phyloP scores from a whole-genome alignment of 2,797 vertebrate genomes.

The Podarcis siculus region DNA sequence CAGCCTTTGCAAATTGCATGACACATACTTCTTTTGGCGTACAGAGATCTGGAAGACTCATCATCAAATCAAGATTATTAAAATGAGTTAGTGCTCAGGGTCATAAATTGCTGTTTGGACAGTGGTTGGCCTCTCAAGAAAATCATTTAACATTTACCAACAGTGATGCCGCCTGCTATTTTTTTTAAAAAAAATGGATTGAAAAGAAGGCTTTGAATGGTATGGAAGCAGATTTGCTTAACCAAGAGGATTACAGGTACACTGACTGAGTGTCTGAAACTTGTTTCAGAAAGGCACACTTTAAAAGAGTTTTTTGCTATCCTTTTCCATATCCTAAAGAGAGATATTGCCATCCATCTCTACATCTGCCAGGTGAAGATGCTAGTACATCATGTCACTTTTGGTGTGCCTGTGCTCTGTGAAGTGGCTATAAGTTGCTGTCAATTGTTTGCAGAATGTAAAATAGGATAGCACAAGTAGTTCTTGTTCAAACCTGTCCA shows the following conservation, averaged over 20 bases:
- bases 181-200: background rate
- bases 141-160: background rate
- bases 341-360: background rate
- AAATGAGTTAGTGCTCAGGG: background rate
- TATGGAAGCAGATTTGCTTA: background rate
- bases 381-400: background rate
- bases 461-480: background rate
- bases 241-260: background rate
- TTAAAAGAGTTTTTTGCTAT: background rate
- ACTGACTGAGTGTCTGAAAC: background rate
- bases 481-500: background rate
- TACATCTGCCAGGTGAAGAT: background rate
- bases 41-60: background rate
- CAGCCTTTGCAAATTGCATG: background rate
- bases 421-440: background rate
- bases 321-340: background rate
- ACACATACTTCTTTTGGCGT: background rate
- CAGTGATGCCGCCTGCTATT: background rate
- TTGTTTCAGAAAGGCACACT: background rate
- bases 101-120: background rate
- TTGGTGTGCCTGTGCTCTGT: background rate
- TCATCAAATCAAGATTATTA: background rate
- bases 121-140: background rate
- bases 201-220: background rate
- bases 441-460: background rate